Percentiles rank a stretch among this genome's conserved stretches.
Conservation (phyloP, 2,113 vertebrate species). For the Dascyllus trimaculatus region DNA sequence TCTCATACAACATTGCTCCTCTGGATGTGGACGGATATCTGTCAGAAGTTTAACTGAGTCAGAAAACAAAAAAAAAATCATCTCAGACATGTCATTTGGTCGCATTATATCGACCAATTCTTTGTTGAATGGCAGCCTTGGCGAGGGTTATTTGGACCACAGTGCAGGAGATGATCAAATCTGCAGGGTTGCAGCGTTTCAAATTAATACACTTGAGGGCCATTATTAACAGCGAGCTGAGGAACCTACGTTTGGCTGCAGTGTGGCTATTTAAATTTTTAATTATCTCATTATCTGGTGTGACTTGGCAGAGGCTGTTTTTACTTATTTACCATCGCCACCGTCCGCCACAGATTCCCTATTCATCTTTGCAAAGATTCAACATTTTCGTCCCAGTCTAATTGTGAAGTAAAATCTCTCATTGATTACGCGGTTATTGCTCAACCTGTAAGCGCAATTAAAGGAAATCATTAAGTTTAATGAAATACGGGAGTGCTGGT, state of each 20-base stretch:
- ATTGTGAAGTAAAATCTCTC: conserved; percentile 16
- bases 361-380: conserved; percentile 1
- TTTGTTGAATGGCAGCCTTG: not conserved
- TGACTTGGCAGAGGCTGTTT: conserved; percentile 4
- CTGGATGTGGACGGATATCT: conserved; percentile 38
- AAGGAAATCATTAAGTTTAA: conserved; percentile 80
- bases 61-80: conserved; percentile 25
- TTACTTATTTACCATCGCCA: conserved; percentile 6
- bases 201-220: not conserved
- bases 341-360: not conserved
- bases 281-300: conserved; percentile 9
- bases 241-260: not conserved
- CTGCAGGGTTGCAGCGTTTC: not conserved
- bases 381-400: conserved; percentile 3
- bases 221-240: not conserved
- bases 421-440: conserved; percentile 50
- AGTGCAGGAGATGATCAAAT: no score
- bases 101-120: not conserved
- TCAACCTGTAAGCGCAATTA: conserved; percentile 72
- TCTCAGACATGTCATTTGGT: no score
- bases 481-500: conserved; percentile 64
- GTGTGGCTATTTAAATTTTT: conserved; percentile 13
- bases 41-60: conserved; percentile 18
- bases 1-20: conserved; percentile 23
- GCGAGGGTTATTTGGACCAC: no score